Evolutionary conservation across 2,888 invertebrate species (phyloP), one percentile per base, ranked within the genome.

Genomic region (Ptychoptera contaminata): DNA sequence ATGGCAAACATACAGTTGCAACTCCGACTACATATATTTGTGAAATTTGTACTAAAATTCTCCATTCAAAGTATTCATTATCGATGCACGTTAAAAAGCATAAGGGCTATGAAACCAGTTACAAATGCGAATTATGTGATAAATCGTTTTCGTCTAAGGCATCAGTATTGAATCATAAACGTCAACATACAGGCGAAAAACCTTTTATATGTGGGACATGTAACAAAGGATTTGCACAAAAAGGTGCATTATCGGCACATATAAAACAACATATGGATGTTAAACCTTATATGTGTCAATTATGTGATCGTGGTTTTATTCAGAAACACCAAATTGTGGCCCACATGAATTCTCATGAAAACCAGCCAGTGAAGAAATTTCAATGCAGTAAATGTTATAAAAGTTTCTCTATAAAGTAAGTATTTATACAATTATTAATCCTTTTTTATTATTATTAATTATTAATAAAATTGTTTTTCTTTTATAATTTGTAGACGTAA

Each of bases 261-360:
- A 29, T 40, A 15, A 51, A 51, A 44, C 30, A 36, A 8, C 51
- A 51, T 43, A n/a, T 46, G 8, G 47, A 48, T 6, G 46, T 45
- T 2, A 48, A 47, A 40, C 51, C 51, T 9, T 47, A 37, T 34
- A 45, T 32, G 37, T 51, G 51, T 39, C 36, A 47, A n/a, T 44
- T 39, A 15, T 51, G 51, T 34, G 41, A 43, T 11, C 45, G 45
- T 39, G 45, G 46, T 15, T 51, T 51, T 31, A 42, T 40, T n/a
- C 45, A 59, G 48, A 77, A 61, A 56, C 78, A 73, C 29, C 47
- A 49, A 45, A 35, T 48, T 8, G 15, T 42, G 8, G 43, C 48
- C 4, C 51, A 51, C 37, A 43, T 49, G 16, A 40, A 48, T 31
- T 47, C 42, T 35, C 49, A 49, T 39, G 37, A 46, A 31, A 47